Base-by-base conservation (phyloP, 2,888 invertebrate species). In the Xanthostigma xanthostigma region DNA sequence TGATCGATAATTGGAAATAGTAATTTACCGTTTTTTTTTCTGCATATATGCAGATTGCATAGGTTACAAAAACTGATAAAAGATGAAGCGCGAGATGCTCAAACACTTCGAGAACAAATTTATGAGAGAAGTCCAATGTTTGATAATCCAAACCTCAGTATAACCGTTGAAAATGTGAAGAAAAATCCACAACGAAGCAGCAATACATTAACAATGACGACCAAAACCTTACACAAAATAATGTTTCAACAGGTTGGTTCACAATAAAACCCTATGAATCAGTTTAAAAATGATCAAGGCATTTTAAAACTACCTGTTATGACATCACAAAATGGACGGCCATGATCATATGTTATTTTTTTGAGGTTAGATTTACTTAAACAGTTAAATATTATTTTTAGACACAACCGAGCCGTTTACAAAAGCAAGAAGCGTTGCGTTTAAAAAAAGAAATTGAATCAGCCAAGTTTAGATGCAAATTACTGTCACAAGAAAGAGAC, bases 21-120 rank as follows among this genome's bases (percentile, higher is more conserved):
- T 27, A 39, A 44, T 40, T 2, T 39, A 17, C 13, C 3, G 17
- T 50, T 41, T 35, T 44, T 35, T 44, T 37, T 51, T 4, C 36
- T 48, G 12, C 38, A 8, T 36, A 27, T 37, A 38, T 52, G 27
- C 49, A 64, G 65, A 57, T 59, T 85, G 36, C 84, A 84, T 61
- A 71, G 76, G 39, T 64, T 81, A 12, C 85, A 86, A 69, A 78
- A 85, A 53, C 74, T 79, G 4, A 79, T 84, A 50, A 81, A 81
- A 61, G 82, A 82, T 57, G 74, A 75, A 48, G 73, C 75, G 40
- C 73, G 79, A 27, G 79, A 82, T 8, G 79, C 78, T 0, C 70
- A 74, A 47, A 72, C 64, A 41, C 54, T 74, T 14, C 60, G 64
- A 38, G 64, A 64, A 9, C 68, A 70, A 55, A 73, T 68, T 46